phyloP scores from a whole-genome alignment of 1,140 invertebrate species.

The Pachyrhynchus sulphureomaculatus region DNA sequence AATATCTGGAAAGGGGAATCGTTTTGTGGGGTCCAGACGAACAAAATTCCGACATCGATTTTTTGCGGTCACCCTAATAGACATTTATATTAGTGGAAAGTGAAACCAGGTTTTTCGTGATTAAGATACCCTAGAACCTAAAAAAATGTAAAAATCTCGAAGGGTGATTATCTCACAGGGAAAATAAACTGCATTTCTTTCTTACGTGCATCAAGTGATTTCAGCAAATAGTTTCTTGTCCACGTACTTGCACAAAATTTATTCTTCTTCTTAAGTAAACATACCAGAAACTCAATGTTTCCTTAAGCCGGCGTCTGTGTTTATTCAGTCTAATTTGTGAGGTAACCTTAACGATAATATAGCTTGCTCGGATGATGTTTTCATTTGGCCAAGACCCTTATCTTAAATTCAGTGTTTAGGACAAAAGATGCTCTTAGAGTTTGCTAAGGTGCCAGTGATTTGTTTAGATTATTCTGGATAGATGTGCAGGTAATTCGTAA shows the following conservation, averaged over 20 bases:
- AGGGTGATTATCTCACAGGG: too few relatives aligned
- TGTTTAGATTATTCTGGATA: constrained; percentile 18
- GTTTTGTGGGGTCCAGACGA: too few relatives aligned
- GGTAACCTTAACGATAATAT: constrained; percentile 24
- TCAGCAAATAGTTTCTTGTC: too few relatives aligned
- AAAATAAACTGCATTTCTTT: too few relatives aligned
- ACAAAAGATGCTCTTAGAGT: constrained; percentile 2
- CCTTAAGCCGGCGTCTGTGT: constrained; percentile 13
- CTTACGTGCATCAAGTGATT: too few relatives aligned
- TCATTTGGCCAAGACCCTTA: constrained; percentile 24
- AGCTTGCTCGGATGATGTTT: constrained; percentile 27
- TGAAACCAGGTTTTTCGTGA: too few relatives aligned
- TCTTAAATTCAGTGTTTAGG: constrained; percentile 20
- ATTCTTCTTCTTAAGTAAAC: constrained; percentile 9
- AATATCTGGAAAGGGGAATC: too few relatives aligned
- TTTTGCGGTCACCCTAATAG: too few relatives aligned
- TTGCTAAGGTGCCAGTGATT: constrained; percentile 9
- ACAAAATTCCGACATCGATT: too few relatives aligned
- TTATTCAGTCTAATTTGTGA: constrained; percentile 22
- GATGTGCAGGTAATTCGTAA: constrained; percentile 1
- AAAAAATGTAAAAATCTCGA: too few relatives aligned
- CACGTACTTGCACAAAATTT: constrained; percentile 15
- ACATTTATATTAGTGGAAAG: too few relatives aligned
- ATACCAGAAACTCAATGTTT: constrained; percentile 22
- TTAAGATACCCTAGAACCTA: too few relatives aligned